A percentile compares a stretch with the other conserved stretches of the same genome.
phyloP scores from a whole-genome alignment of 2,888 invertebrate genomes.

The Slavum lentiscoides region DNA sequence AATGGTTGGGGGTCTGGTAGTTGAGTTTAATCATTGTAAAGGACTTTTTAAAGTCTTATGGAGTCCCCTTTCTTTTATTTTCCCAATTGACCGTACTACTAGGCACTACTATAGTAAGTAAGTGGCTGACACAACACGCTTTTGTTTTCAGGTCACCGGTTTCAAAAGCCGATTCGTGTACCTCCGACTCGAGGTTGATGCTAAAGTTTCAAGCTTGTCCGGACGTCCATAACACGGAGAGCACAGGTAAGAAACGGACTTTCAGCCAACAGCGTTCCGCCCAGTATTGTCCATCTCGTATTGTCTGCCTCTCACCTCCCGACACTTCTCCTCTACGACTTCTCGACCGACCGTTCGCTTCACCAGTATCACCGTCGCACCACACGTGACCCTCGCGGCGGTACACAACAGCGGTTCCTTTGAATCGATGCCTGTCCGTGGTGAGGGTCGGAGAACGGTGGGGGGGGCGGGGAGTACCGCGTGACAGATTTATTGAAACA shows the following conservation, averaged over 20 bases:
- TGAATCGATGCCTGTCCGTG: background rate
- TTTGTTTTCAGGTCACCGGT: slow-evolving; percentile 66
- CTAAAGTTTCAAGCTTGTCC: slow-evolving; percentile 83
- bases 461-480: background rate
- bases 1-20: no score
- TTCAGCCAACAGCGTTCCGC: background rate
- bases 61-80: no score
- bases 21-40: no score
- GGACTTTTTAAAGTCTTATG: no score
- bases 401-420: no score
- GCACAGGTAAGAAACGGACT: slow-evolving; percentile 67
- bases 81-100: no score
- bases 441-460: slow-evolving; percentile 13
- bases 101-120: no score
- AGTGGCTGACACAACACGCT: background rate
- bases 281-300: background rate
- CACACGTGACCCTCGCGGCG: no score
- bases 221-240: slow-evolving; percentile 76
- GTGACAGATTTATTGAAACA: slow-evolving; percentile 52
- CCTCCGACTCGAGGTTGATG: slow-evolving; percentile 77
- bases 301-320: background rate
- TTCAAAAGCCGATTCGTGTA: slow-evolving; percentile 81
- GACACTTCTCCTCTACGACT: no score
- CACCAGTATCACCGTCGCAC: no score
- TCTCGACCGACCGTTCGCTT: no score